These are phyloP conservation scores for Narcine bancroftii DNA, from an alignment of 2,113 vertebrate genomes.

Conservation along the genomic window DNA sequence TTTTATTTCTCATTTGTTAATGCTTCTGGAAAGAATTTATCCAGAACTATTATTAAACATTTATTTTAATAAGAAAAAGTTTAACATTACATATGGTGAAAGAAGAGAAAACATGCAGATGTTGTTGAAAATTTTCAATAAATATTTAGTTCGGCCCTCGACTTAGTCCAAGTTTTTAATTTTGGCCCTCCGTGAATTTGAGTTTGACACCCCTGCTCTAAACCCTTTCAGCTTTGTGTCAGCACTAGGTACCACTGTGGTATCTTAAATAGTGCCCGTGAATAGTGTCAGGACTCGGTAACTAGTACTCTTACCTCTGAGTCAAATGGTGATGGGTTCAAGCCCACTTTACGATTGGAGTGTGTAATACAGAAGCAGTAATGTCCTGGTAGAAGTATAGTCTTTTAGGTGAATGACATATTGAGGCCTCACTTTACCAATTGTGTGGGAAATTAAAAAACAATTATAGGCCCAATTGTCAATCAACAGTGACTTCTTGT, in stretches of 20 bases:
- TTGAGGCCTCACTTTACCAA: no score
- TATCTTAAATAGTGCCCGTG: conserved; percentile 12
- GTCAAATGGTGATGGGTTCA: not conserved
- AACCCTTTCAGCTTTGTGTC: conserved; percentile 5
- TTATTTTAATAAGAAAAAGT: no score
- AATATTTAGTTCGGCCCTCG: no score
- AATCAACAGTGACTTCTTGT: not conserved
- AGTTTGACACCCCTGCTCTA: no score
- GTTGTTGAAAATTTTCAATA: no score
- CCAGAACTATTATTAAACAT: no score
- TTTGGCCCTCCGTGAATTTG: no score
- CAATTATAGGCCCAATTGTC: not conserved
- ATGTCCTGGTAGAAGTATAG: not conserved
- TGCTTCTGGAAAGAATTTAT: no score
- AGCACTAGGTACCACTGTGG: not conserved
- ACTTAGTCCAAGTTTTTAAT: no score
- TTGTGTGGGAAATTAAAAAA: not conserved
- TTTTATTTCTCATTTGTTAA: no score
- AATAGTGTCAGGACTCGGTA: not conserved
- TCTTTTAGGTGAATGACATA: not conserved
- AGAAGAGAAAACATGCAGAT: no score
- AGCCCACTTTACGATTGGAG: conserved; percentile 7
- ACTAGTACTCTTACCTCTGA: not conserved
- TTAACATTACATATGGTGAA: no score
- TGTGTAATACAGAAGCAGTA: not conserved